phyloP scores from a whole-genome alignment of 2,888 invertebrate species.

The Rhopalosiphum nymphaeae region DNA sequence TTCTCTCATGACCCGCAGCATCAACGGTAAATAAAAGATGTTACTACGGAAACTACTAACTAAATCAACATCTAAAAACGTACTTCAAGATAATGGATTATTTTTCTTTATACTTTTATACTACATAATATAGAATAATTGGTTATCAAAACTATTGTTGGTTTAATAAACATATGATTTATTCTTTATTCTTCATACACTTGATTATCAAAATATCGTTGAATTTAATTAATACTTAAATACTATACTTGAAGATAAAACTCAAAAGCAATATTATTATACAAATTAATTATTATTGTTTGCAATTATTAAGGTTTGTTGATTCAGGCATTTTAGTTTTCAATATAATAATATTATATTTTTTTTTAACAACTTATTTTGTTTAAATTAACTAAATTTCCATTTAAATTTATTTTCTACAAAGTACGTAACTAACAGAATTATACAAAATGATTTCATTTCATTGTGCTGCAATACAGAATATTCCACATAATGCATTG shows the following conservation, averaged over 20 bases:
- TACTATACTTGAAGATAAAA: neutral
- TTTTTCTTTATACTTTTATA: neutral
- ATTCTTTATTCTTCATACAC: neutral
- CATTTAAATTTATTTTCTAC: neutral
- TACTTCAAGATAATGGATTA: neutral
- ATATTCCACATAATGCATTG: neutral
- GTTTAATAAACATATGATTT: conserved; percentile 3
- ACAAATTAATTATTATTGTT: neutral
- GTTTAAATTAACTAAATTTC: neutral
- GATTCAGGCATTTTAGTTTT: neutral
- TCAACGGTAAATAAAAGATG: neutral
- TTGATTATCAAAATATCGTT: neutral
- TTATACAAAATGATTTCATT: neutral
- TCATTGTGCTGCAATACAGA: too few relatives aligned
- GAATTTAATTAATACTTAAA: neutral
- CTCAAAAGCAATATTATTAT: neutral
- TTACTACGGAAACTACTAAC: neutral
- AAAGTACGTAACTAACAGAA: neutral
- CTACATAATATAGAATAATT: neutral
- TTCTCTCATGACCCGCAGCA: neutral
- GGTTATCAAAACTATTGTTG: neutral
- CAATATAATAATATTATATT: neutral
- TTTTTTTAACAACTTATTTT: neutral
- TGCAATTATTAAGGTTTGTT: neutral
- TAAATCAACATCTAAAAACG: neutral